A percentile compares a stretch with the other conserved stretches of the same genome.
Conservation (phyloP, 2,113 vertebrate genomes). For the Suricata suricatta region DNA sequence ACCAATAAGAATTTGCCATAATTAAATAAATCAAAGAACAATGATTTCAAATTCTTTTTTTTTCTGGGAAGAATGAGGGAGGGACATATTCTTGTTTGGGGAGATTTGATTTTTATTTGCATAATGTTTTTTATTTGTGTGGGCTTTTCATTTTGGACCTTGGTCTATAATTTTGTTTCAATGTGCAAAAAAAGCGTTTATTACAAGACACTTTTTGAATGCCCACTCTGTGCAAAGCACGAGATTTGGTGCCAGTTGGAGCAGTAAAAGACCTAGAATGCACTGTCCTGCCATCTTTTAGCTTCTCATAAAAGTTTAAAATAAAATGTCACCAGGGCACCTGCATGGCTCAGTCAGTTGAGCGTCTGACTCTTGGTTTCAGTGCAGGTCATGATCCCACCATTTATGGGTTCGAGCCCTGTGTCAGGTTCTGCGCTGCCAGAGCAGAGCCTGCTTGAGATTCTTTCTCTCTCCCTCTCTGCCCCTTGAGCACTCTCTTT, state of each 20-base stretch:
- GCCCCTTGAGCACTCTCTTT: too few species aligned
- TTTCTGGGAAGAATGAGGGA: constrained; percentile 52
- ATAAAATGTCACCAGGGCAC: neutral
- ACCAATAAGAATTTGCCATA: constrained; percentile 61
- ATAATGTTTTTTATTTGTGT: constrained; percentile 43
- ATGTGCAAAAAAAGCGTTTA: neutral
- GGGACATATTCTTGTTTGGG: neutral
- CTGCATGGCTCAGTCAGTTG: too few species aligned
- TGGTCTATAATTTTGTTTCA: constrained; percentile 11
- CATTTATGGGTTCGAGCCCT: too few species aligned
- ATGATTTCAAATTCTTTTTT: constrained; percentile 45
- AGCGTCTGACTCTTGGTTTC: too few species aligned
- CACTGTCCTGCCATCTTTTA: neutral
- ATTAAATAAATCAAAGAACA: constrained; percentile 60
- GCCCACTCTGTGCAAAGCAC: neutral
- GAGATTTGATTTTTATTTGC: constrained; percentile 46
- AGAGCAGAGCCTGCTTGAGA: too few species aligned
- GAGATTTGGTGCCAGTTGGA: neutral
- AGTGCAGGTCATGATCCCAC: too few species aligned
- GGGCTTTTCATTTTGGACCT: neutral
- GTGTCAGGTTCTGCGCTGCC: too few species aligned
- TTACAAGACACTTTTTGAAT: neutral
- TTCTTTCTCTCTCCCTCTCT: too few species aligned
- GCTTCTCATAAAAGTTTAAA: neutral
- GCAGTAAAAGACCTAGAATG: neutral